These are phyloP conservation scores for Drosophila arawakana DNA, from an alignment of 1,140 invertebrate species.

Conservation along the genomic window DNA sequence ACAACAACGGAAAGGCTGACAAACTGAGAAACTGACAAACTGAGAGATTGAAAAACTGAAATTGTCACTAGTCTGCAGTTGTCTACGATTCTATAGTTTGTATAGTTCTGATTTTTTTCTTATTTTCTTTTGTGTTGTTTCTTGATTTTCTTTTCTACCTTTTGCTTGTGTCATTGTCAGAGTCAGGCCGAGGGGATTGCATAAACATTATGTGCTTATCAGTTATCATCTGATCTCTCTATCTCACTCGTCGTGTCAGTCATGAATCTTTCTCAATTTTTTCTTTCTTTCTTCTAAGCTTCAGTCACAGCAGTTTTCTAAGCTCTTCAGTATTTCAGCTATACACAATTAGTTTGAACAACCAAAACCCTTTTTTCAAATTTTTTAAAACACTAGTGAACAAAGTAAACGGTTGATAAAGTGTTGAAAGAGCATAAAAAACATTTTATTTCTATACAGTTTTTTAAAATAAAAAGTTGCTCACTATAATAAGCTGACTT, in stretches of 20 bases:
- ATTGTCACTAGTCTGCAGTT: constrained; percentile 30
- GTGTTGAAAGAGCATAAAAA: no score
- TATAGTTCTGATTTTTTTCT: constrained; percentile 16
- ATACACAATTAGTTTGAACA: constrained; percentile 38
- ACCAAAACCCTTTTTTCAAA: not conserved
- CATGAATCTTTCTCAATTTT: constrained; percentile 40
- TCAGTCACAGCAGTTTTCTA: constrained; percentile 18
- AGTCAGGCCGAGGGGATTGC: constrained; percentile 21
- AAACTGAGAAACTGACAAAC: not conserved
- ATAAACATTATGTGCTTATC: constrained; percentile 68
- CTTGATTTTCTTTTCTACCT: constrained; percentile 28
- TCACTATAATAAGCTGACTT: no score
- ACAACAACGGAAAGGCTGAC: constrained; percentile 12
- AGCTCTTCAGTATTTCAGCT: constrained; percentile 40
- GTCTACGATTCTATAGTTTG: constrained; percentile 42
- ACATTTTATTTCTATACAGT: no score
- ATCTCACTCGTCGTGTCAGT: constrained; percentile 41
- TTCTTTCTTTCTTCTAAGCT: constrained; percentile 29
- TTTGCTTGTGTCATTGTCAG: constrained; percentile 65
- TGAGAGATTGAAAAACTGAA: not conserved
- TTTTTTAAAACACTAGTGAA: not conserved
- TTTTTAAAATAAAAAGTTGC: no score
- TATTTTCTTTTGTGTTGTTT: constrained; percentile 17
- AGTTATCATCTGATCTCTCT: constrained; percentile 63
- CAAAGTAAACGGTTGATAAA: not conserved